Conservation (phyloP, 2,888 invertebrate genomes). For the Elaeidobius kamerunicus region DNA sequence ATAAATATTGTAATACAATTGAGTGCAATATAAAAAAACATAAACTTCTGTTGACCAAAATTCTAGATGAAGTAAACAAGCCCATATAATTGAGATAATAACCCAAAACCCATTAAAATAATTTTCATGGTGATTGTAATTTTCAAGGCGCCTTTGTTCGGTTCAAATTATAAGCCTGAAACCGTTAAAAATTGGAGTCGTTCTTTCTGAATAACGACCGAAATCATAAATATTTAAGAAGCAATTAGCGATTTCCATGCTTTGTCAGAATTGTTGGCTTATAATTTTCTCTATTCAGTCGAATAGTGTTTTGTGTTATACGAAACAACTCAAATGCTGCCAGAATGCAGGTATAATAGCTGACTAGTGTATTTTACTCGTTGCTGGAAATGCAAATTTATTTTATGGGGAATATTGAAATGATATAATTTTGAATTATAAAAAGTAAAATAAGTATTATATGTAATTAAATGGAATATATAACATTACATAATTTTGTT, state of each 20-base stretch:
- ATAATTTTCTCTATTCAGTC: constrained; percentile 14
- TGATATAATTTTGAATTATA: no score
- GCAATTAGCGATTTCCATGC: constrained; percentile 28
- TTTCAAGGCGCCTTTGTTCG: not conserved
- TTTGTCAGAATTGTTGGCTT: constrained; percentile 15
- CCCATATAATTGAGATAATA: no score
- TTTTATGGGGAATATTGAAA: not conserved
- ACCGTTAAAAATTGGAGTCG: not conserved
- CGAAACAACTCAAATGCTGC: not conserved
- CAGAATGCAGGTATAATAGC: not conserved
- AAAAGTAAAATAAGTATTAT: no score
- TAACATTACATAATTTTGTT: no score
- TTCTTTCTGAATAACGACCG: not conserved
- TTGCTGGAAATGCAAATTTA: constrained; percentile 3
- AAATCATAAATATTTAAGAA: constrained; percentile 28
- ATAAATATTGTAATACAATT: no score
- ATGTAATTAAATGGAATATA: no score
- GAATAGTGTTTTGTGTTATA: constrained; percentile 5
- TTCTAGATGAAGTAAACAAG: no score
- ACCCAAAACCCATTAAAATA: no score
- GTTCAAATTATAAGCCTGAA: not conserved
- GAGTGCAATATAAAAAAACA: no score
- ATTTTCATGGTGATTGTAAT: no score
- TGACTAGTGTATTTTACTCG: not conserved
- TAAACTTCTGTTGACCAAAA: no score